These are phyloP conservation scores for Brachionus sp. DNA, from an alignment of 1,140 invertebrate genomes.

Conservation along the genomic window DNA sequence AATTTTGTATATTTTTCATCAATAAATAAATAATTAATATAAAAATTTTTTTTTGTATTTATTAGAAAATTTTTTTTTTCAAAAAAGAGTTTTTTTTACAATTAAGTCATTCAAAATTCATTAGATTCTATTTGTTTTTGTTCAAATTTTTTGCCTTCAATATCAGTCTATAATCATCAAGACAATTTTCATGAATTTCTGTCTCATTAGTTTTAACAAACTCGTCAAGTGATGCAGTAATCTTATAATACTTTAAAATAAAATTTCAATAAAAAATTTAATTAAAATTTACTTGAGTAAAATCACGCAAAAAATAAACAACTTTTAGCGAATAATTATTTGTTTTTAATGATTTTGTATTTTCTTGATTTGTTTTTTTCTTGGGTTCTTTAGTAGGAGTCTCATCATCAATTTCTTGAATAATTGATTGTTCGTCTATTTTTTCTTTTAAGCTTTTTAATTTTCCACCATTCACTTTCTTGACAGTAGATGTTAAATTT, in stretches of 20 bases:
- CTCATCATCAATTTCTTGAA: constrained; percentile 10
- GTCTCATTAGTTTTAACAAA: neutral
- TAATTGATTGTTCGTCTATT: constrained; percentile 36
- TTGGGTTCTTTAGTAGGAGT: constrained; percentile 18
- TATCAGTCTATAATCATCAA: neutral
- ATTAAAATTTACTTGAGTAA: neutral
- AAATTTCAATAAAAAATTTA: neutral
- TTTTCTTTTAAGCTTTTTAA: constrained; percentile 6
- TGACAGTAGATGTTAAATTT: constrained; percentile 22
- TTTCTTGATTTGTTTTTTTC: neutral
- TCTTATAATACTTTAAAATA: neutral
- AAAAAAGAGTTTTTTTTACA: neutral
- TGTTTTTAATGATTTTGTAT: neutral
- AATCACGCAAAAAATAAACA: neutral
- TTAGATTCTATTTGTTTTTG: neutral
- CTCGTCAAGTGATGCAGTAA: neutral
- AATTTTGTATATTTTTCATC: neutral
- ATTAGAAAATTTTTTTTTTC: no score
- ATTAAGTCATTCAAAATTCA: neutral
- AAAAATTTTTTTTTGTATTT: no score
- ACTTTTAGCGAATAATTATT: neutral
- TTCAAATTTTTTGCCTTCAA: neutral
- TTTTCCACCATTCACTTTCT: constrained; percentile 17
- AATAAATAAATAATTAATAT: no score
- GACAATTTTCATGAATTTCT: constrained; percentile 5